Evolutionary conservation across 2,888 invertebrate species (phyloP), one percentile per base, ranked within the genome.

Genomic region (Blastobasis lacticolella): DNA sequence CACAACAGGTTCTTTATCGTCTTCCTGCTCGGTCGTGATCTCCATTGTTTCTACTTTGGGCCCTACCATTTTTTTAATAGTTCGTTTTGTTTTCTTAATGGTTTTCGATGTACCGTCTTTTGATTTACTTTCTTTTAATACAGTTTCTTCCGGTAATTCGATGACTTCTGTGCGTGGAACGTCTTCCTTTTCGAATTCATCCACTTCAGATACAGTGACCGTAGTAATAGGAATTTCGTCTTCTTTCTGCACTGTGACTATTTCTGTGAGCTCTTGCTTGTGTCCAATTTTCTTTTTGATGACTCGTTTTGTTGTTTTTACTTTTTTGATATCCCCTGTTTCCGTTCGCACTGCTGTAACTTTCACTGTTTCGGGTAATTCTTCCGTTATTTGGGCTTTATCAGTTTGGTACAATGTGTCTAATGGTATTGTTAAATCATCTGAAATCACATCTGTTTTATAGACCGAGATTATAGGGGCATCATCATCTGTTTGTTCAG

Each of bases 21-120:
- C 54, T 55, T 72, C 61, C 61, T 81, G 71, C 38, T 78, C 71
- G 36, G 86, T 86, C 6, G 78, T 69, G 37, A 78, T 78, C 62
- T 79, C 80, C 6, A 88, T 82, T 40, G 81, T 71, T 59, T 85
- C 83, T 51, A 78, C 66, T 52, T 84, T 84, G 0, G 66, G 64
- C 1, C 81, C 88, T 48, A 73, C 78, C 53, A 68, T 73, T 45
- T 81, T 81, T 59, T 79, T 89, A 4, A 86, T 76, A 5, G 76
- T 71, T 0, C 59, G 76, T 9, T 58, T 61, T 0, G 53, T 63
- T 36, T 64, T 54, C 45, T 56, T 59, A 43, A 55, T 59, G 9
- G 45, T 45, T 48, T 41, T 56, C 23, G 60, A 57, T 56, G 67
- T 67, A 54, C 70, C 53, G 4, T 48, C 50, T 7, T 50, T 45